phyloP scores from a whole-genome alignment of 2,888 invertebrate genomes.

The Halictus ligatus region DNA sequence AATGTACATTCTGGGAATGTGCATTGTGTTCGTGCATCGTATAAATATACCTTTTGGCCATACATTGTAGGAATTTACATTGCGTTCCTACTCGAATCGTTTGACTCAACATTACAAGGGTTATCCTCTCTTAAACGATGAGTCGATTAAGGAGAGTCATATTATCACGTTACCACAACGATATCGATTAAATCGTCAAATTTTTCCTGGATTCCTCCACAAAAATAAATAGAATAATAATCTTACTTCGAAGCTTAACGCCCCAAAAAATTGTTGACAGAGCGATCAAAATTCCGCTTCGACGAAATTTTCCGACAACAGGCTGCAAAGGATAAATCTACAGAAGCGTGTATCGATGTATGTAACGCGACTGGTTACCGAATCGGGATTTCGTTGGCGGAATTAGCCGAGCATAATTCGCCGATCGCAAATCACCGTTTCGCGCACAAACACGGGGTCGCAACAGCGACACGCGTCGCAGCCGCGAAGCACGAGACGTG shows the following conservation, averaged over 20 bases:
- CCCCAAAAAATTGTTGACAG: background rate
- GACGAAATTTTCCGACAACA: background rate
- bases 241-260: background rate
- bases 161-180: no score
- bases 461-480: background rate
- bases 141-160: background rate
- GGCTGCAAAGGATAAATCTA: background rate
- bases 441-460: background rate
- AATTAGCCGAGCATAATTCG: background rate
- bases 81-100: background rate
- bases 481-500: conserved; percentile 6
- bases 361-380: background rate
- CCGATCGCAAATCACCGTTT: conserved; percentile 5
- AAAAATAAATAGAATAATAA: no score
- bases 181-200: no score
- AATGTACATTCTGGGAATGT: no score
- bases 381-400: background rate
- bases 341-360: background rate
- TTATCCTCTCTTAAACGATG: background rate
- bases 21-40: no score
- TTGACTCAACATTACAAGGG: no score
- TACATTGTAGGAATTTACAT: no score
- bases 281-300: background rate
- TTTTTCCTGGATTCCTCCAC: no score
- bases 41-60: no score